These are phyloP conservation scores for Coenonympha arcania DNA, from an alignment of 2,888 invertebrate genomes.

Conservation along the genomic window DNA sequence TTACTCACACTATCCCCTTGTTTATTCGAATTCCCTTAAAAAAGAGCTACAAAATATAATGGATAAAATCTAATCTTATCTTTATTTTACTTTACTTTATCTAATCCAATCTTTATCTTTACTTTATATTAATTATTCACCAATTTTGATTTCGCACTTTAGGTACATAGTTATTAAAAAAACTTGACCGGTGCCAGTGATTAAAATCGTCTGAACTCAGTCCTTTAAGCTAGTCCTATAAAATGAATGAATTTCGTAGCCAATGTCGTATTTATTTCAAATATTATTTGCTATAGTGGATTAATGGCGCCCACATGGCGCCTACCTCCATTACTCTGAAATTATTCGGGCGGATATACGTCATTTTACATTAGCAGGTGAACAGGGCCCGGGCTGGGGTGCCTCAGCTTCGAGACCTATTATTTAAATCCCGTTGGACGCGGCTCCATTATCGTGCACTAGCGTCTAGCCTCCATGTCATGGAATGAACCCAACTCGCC, in stretches of 20 bases:
- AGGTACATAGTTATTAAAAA: too few relatives aligned
- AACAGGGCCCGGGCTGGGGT: slow-evolving; percentile 36
- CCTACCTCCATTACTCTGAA: slow-evolving; percentile 10
- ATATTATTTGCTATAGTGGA: slow-evolving; percentile 4
- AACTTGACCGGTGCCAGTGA: too few relatives aligned
- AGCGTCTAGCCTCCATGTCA: slow-evolving; percentile 38
- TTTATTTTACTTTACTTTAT: too few relatives aligned
- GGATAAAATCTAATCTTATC: too few relatives aligned
- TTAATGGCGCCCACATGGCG: slow-evolving; percentile 3
- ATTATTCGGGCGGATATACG: slow-evolving; percentile 33
- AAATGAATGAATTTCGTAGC: slow-evolving; percentile 4
- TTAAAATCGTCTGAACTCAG: too few relatives aligned
- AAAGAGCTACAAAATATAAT: too few relatives aligned
- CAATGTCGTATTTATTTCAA: slow-evolving; percentile 6
- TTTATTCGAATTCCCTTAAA: too few relatives aligned
- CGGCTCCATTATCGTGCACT: slow-evolving; percentile 50
- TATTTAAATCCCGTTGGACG: slow-evolving; percentile 64
- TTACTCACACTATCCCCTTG: too few relatives aligned
- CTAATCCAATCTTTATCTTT: too few relatives aligned
- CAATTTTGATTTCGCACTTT: too few relatives aligned
- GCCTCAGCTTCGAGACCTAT: slow-evolving; percentile 45
- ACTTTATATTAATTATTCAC: too few relatives aligned
- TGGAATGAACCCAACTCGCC: slow-evolving; percentile 47
- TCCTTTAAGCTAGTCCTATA: too few relatives aligned
- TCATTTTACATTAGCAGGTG: slow-evolving; percentile 42